A percentile compares a stretch with the other conserved stretches of the same genome.
These are phyloP conservation scores for Morinoia aosen DNA, from an alignment of 2,888 invertebrate genomes.

Conservation along the genomic window DNA sequence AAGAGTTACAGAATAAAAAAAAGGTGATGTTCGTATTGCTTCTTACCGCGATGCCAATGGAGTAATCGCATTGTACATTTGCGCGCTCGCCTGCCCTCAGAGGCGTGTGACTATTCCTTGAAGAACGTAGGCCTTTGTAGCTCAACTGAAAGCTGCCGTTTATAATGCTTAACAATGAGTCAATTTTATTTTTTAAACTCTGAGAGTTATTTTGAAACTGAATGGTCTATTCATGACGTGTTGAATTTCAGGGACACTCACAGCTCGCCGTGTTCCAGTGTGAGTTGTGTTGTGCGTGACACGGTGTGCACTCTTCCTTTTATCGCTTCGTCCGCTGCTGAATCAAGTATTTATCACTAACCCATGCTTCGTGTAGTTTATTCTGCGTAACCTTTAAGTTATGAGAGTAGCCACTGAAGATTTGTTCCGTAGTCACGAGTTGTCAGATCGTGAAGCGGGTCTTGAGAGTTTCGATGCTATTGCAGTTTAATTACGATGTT, in stretches of 20 bases:
- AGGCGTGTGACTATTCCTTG: not conserved
- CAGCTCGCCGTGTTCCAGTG: too few relatives aligned
- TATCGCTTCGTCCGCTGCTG: not conserved
- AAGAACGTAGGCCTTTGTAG: not conserved
- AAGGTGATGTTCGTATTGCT: too few relatives aligned
- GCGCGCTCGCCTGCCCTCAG: not conserved
- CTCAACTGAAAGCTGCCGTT: not conserved
- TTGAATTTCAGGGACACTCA: not conserved
- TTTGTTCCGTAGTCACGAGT: too few relatives aligned
- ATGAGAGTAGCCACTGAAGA: too few relatives aligned
- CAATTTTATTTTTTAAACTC: not conserved
- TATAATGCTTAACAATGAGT: not conserved
- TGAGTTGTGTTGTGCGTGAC: not conserved
- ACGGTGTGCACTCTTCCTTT: not conserved
- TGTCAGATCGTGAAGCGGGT: too few relatives aligned
- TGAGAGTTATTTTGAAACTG: not conserved
- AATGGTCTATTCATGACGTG: not conserved
- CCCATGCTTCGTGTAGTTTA: too few relatives aligned
- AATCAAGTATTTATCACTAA: not conserved
- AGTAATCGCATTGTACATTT: too few relatives aligned
- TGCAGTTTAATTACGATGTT: too few relatives aligned
- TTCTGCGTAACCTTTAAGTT: too few relatives aligned
- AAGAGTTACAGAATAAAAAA: too few relatives aligned
- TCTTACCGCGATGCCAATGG: too few relatives aligned
- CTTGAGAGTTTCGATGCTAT: too few relatives aligned